Conservation (phyloP, 1,140 invertebrate species). For the Mercenaria mercenaria region DNA sequence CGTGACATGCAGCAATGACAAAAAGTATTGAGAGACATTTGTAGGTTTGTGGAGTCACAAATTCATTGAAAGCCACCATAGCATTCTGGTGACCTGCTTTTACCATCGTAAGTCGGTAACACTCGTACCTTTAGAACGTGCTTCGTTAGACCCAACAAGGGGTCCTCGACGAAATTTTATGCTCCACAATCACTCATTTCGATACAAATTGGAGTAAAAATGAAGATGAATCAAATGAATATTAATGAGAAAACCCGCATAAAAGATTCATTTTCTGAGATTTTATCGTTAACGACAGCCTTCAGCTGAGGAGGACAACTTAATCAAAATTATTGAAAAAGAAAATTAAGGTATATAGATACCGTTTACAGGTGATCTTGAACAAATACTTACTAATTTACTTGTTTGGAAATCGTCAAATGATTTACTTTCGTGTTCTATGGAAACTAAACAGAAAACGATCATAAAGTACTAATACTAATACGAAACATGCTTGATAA, state of each 20-base stretch:
- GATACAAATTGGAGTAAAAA: conserved; percentile 45
- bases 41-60: too few relatives aligned
- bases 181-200: conserved; percentile 43
- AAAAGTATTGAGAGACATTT: too few relatives aligned
- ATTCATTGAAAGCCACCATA: too few relatives aligned
- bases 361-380: not conserved
- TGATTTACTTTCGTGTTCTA: too few relatives aligned
- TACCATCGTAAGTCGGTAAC: not conserved
- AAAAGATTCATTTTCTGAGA: conserved; percentile 32
- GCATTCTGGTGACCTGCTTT: not conserved
- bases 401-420: too few relatives aligned
- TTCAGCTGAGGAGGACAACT: not conserved
- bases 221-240: conserved; percentile 25
- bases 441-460: too few relatives aligned
- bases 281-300: conserved; percentile 20
- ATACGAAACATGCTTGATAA: too few relatives aligned
- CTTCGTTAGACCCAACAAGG: not conserved
- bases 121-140: not conserved
- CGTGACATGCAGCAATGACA: too few relatives aligned
- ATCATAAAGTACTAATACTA: too few relatives aligned
- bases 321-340: not conserved
- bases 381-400: too few relatives aligned
- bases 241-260: conserved; percentile 22
- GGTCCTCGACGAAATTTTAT: conserved; percentile 7
- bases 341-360: not conserved